Base-by-base conservation (phyloP, 2,797 vertebrate genomes). In the Falco naumanni region DNA sequence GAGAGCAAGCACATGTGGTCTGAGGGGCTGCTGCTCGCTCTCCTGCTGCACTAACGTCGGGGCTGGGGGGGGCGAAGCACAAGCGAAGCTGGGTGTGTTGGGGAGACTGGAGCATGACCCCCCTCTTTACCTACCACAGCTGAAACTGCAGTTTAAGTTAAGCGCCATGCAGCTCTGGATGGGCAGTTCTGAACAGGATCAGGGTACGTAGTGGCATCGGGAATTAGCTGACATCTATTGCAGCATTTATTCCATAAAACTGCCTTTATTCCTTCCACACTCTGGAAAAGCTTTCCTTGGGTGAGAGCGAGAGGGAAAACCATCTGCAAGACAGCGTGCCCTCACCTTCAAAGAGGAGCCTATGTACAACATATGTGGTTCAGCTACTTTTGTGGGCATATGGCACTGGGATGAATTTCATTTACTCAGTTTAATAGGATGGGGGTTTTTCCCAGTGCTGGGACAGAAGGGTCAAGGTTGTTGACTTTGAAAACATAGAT, bases 1-100 rank as follows among this genome's bases (percentile, higher is more conserved):
- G 53, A 81, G 25, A 61, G 9, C 28, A 34, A 50, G 37, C 0
- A 0, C 5, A 4, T 13, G 50, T 0, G 1, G 10, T 28, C 20
- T 5, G 15, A 48, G 29, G 13, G 64, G 20, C 28, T 37, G 29
- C 59, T 57, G 8, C 43, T 63, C 1, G 0, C 19, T 43, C 7
- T 5, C 7, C 64, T 47, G n/a, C n/a, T 37, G 47, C 53, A 15
- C 43, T 25, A 11, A 7, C 0, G 0, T 7, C 0, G 0, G 37
- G 54, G 20, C 39, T 59, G 39, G 43, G 56, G 56, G 34, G 31
- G 3, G 13, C 54, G 10, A 59, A 74, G 39, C 17, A 41, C 60
- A 45, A 77, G 65, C 31, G 68, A 57, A 71, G 29, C 41, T 21
- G 64, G 48, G 59, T 14, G 53, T 5, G 1, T 1, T 24, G 54